Base-by-base conservation (phyloP, 1,140 invertebrate species). In the Mycetomoellerius zeteki region DNA sequence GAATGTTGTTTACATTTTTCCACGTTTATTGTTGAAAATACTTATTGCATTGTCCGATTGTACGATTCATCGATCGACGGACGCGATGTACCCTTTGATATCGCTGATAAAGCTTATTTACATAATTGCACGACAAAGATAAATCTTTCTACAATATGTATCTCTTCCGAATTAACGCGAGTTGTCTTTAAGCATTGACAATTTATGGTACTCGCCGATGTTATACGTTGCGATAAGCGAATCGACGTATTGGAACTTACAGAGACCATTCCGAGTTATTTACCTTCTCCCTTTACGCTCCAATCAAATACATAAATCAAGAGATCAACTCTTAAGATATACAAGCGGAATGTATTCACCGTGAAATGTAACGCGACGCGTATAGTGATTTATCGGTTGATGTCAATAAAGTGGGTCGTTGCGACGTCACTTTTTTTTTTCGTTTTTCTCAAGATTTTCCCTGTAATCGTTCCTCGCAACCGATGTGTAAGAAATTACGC, bases 371-470 rank as follows among this genome's bases (percentile, higher is more conserved):
- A 77, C 16, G 19, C 43, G 76, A 14, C 58, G 6, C 33, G 24
- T 16, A 5, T 30, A 27, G 33, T 30, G 37, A 84, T 84, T 84
- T 84, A 75, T 84, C 80, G 54, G 24, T 19, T n/a, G n/a, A 30
- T 21, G 21, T 0, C 24, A 54, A 67, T 4, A 84, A 84, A 84
- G 69, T 75, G 54, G 69, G 80, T 60, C 80, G 69, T 43, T 14
- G 47, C 60, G 47, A 24, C 8, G 67, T 60, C 50, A 60, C n/a
- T n/a, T n/a, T 52, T 19, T 52, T 81, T 72, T 81, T 72, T 47
- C 47, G 33, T 16, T 56, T 84, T 50, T 75, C 43, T 75, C 69
- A 84, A 73, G 54, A 56, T 60, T 62, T 54, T 37, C 16, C 16
- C 3, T 37, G 37, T 60, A 78, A 78, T 64, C 64, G 12, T 67